Conservation (phyloP, 2,888 invertebrate species). For the Habrosyne pyritoides region DNA sequence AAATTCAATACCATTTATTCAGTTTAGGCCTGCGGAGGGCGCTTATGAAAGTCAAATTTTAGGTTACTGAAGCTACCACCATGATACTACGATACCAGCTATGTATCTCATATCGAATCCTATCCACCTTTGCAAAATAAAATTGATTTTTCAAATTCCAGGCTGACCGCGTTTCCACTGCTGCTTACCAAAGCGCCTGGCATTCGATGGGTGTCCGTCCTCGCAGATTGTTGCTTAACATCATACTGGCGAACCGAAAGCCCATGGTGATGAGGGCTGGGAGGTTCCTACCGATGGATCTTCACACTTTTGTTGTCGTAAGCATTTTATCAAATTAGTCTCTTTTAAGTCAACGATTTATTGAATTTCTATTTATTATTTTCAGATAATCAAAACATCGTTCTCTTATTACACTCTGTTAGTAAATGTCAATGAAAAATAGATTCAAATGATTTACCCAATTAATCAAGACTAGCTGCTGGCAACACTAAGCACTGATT, state of each 20-base stretch:
- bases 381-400: constrained; percentile 77
- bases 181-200: constrained; percentile 70
- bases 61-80: too few species aligned
- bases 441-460: too few species aligned
- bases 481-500: background rate
- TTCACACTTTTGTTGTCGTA: constrained; percentile 67
- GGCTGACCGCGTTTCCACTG: constrained; percentile 67
- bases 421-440: constrained; percentile 70
- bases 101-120: too few species aligned
- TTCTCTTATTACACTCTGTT: constrained; percentile 75
- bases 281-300: constrained; percentile 64
- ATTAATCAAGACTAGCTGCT: too few species aligned
- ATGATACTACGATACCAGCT: too few species aligned
- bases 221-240: constrained; percentile 54
- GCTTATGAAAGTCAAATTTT: too few species aligned
- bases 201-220: constrained; percentile 52
- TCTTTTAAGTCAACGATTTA: constrained; percentile 1
- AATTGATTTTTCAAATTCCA: constrained; percentile 21
- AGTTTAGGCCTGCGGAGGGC: too few species aligned
- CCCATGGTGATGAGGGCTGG: constrained; percentile 59
- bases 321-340: constrained; percentile 14
- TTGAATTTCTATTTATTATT: constrained; percentile 20
- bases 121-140: too few species aligned
- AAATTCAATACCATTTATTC: too few species aligned
- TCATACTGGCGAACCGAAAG: constrained; percentile 55